These are phyloP conservation scores for Ctenopoma multispine DNA, from an alignment of 2,797 vertebrate genomes.

Conservation along the genomic window DNA sequence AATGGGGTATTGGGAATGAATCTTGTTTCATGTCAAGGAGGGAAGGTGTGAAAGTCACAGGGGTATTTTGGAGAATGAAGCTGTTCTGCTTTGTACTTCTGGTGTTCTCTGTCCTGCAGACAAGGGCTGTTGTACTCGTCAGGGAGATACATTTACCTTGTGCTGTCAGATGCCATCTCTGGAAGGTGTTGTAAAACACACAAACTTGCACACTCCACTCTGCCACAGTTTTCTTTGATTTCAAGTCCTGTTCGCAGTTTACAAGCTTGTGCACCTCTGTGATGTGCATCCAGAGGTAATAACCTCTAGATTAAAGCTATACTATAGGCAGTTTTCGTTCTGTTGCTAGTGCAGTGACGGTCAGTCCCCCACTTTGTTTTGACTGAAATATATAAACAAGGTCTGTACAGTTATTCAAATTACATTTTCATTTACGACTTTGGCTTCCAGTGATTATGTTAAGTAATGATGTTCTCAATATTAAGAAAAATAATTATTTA, in stretches of 20 bases:
- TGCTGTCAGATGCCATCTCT: conserved; percentile 60
- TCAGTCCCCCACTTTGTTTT: not conserved
- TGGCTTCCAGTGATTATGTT: too few relatives aligned
- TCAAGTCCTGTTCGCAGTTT: conserved; percentile 13
- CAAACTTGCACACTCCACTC: not conserved
- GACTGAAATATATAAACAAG: too few relatives aligned
- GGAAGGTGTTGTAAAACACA: conserved; percentile 24
- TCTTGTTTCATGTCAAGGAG: conserved; percentile 30
- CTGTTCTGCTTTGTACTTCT: conserved; percentile 31
- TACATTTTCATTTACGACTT: too few relatives aligned
- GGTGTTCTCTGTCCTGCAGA: conserved; percentile 46
- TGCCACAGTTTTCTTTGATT: conserved; percentile 25
- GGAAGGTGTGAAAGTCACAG: conserved; percentile 41
- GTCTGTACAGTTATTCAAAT: too few relatives aligned
- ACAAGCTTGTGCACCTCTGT: conserved; percentile 8
- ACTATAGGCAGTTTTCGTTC: too few relatives aligned
- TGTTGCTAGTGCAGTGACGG: not conserved
- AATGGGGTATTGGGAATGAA: conserved; percentile 7
- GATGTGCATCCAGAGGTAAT: conserved; percentile 12
- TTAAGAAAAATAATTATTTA: too few relatives aligned
- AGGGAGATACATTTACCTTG: conserved; percentile 51
- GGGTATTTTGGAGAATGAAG: conserved; percentile 44
- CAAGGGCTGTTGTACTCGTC: conserved; percentile 34
- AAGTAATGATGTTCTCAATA: too few relatives aligned
- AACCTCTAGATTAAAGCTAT: not conserved